Percentiles rank a stretch among this genome's conserved stretches.
Conservation (phyloP, 2,797 vertebrate species). For the Momotus momota region DNA sequence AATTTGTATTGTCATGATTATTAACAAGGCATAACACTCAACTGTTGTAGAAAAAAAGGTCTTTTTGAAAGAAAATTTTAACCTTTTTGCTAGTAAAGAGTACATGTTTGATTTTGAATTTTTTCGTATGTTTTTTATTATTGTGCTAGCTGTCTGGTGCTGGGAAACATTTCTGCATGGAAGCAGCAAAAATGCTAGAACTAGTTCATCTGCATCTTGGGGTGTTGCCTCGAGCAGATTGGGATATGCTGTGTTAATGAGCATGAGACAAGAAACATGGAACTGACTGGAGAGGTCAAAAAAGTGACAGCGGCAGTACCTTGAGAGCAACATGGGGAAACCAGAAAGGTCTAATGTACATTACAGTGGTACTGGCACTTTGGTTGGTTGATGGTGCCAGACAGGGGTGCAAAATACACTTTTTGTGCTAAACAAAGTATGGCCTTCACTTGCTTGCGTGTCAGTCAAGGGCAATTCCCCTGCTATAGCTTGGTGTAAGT, state of each 20-base stretch:
- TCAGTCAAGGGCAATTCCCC: background rate
- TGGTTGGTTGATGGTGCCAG: fast-evolving
- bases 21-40: background rate
- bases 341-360: background rate
- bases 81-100: background rate
- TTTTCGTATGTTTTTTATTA: background rate
- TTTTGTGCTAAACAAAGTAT: background rate
- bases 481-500: background rate
- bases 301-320: background rate
- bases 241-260: background rate
- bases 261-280: background rate
- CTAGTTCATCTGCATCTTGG: background rate
- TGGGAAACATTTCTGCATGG: background rate
- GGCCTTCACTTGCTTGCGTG: background rate
- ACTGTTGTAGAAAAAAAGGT: background rate
- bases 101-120: background rate
- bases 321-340: background rate
- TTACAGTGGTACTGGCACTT: background rate
- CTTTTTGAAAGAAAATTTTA: background rate
- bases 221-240: background rate
- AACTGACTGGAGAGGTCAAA: background rate
- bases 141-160: background rate
- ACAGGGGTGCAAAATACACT: background rate
- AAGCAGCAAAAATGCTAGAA: background rate
- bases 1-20: background rate